Evolutionary conservation across 1,140 invertebrate species (phyloP), one percentile per base, ranked within the genome.

Genomic region (Hesperophylax magnus): DNA sequence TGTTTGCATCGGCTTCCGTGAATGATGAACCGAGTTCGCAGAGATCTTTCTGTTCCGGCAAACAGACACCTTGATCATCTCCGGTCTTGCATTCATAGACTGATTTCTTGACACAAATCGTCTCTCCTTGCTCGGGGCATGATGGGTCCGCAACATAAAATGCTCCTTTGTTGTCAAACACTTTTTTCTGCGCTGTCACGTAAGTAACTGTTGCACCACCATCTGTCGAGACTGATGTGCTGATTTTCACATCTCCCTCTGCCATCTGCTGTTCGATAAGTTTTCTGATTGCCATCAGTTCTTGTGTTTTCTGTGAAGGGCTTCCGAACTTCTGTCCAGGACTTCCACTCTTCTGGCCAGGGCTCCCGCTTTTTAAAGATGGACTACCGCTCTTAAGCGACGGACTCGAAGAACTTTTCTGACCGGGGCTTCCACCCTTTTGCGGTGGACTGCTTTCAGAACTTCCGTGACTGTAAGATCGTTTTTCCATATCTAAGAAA

Each of bases 291-390:
- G 87, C 87, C 17, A 87, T 87, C 71, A 89, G 88, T 82, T 91
- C 89, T 20, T 87, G 85, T 67, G 89, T 84, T 85, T 87, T 90
- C 83, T 90, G 89, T n/a, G 88, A 89, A 83, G 88, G 89, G 85
- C 91, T 92, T 8, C 91, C 90, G 81, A 90, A 91, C 76, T 85
- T 82, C 87, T 88, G 54, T 85, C 91, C 86, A 84, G 88, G 80
- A 83, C 90, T 91, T 8, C 89, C 89, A 61, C 89, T 86, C 85
- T 88, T 90, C 85, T 88, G 87, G 6, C 87, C 87, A n/a, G 88
- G 89, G 69, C 88, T 90, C 18, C 88, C 87, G 84, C 86, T 87
- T 83, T 90, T 90, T 83, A 89, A 87, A n/a, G 86, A 88, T 20
- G 89, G 89, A 83, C 89, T 90, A 27, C 88, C 88, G 84, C 86